Evolutionary conservation across 1,140 invertebrate genomes (phyloP), one percentile per base, ranked within the genome.

Genomic region (Microplitis demolitor): DNA sequence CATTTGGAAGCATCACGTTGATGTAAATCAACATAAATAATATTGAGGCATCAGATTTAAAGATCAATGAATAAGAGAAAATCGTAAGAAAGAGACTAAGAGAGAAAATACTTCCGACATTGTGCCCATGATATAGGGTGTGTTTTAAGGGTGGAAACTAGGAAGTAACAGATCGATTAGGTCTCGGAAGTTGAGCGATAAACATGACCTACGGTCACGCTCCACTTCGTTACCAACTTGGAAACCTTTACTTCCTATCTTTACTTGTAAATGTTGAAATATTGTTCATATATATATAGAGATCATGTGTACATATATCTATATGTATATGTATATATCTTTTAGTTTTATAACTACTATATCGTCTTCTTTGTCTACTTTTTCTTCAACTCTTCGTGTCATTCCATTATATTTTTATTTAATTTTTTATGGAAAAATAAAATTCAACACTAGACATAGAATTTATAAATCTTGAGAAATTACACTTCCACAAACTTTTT

Each of bases 181-280:
- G 74, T 78, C 76, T 78, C 79, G 78, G 78, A 78, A 80, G 79
- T 75, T 69, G 68, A 78, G 76, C 80, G 79, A 80, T 80, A 80
- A 82, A 79, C 78, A 70, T 74, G 39, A 75, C 75, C 78, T 73
- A 77, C 72, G 77, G 80, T 80, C 79, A 80, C 75, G 78, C 78
- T 78, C 76, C 77, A 76, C 78, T 82, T 77, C 71, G 72, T 72
- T 64, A 62, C 72, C 33, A 56, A 54, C 53, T 45, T 62, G 9
- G 33, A 53, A 68, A 56, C 51, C 66, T 68, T 68, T 31, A 6
- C 39, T 45, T 45, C 39, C 39, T 45, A 45, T 45, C 39, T 45
- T 45, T 45, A 67, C 45, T 50, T 34, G 66, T 68, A 58, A 56
- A 68, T 58, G 66, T 50, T 50, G 53, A 58, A 37, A 56, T 53